Conservation (phyloP, 2,113 vertebrate genomes). For the Noctilio leporinus region DNA sequence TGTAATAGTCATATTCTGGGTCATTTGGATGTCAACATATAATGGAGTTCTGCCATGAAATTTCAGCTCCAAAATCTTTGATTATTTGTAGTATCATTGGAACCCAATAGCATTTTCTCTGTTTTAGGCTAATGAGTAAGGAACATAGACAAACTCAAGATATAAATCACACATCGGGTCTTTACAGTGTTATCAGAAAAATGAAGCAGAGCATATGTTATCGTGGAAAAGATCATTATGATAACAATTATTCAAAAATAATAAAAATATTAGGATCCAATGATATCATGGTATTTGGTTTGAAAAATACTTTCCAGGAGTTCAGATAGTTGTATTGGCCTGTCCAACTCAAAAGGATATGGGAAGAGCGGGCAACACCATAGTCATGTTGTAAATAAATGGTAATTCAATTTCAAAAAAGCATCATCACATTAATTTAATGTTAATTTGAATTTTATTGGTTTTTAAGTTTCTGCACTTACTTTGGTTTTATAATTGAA, state of each 20-base stretch:
- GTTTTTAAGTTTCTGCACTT: conserved; percentile 22
- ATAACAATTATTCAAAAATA: neutral
- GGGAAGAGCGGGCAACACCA: neutral
- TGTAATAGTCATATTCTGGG: neutral
- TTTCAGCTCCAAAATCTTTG: neutral
- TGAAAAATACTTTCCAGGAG: neutral
- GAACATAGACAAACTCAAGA: neutral
- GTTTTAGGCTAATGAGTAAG: neutral
- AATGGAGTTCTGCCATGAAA: neutral
- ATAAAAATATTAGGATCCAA: neutral
- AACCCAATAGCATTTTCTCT: neutral
- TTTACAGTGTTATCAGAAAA: neutral
- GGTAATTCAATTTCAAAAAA: conserved; percentile 26
- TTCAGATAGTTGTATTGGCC: neutral
- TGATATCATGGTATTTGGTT: neutral
- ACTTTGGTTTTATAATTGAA: conserved; percentile 39
- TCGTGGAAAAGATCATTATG: neutral
- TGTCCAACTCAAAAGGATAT: neutral
- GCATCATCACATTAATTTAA: conserved; percentile 14
- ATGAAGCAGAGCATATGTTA: neutral
- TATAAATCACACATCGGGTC: neutral
- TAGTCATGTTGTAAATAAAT: neutral
- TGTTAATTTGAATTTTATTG: conserved; percentile 46
- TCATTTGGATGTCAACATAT: neutral
- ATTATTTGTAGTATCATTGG: neutral